Base-by-base conservation (phyloP, 2,797 vertebrate species). In the Tachyglossus aculeatus region DNA sequence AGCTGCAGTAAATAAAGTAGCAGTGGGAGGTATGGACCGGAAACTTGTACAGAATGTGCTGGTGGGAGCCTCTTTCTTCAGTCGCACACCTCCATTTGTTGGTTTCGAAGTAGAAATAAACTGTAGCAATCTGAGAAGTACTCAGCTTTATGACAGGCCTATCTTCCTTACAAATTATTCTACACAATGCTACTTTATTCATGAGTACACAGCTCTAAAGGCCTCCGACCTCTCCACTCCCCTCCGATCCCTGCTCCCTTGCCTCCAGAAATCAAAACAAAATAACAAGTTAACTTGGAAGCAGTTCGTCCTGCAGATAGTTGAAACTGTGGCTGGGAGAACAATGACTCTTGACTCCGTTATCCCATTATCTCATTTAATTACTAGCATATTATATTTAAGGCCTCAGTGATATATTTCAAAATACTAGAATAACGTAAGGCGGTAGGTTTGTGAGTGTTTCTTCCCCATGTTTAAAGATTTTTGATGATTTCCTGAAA, bases 1-100 rank as follows among this genome's bases (percentile, higher is more conserved):
- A 95, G 92, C 93, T 93, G 90, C 88, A 90, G 88, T 87, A 89
- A 94, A 93, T 93, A 93, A 94, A 94, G 88, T 27, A 86, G 84
- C 88, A 57, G 89, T 89, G 88, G 90, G 91, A 91, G 92, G 89
- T 71, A 79, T 10, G 44, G 76, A 43, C 85, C 74, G 87, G 89
- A 91, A 92, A 80, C 83, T 25, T 55, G 50, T n/a, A 24, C 78
- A 39, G 67, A 60, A 66, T 63, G 56, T 31, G 7, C 53, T 55
- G 78, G 70, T 37, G 58, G 78, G 74, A 78, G 61, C 32, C 57
- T 32, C 63, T 32, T 63, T 80, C 73, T 77, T n/a, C 81, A 69
- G 56, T 61, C 38, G 11, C 43, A 67, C 83, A 87, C 86, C 89
- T 88, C 83, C 22, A 14, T 33, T 38, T 36, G 44, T 74, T 64